Conservation (phyloP, 2,797 vertebrate species). For the Dendrocincla tyrannina region DNA sequence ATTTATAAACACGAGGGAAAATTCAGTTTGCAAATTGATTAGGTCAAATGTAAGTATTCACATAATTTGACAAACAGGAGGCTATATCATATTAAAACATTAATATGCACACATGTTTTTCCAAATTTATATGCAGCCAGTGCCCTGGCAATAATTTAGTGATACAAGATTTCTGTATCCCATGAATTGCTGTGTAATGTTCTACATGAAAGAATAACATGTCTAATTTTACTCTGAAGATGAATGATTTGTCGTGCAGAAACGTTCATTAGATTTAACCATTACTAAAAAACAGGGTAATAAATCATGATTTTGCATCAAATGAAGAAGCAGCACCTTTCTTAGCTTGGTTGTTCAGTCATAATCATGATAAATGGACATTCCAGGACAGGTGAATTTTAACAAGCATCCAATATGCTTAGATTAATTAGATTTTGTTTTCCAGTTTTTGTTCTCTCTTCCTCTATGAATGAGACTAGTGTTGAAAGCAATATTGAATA, state of each 20-base stretch:
- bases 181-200: constrained; percentile 35
- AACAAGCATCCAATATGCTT: constrained; percentile 75
- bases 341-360: constrained; percentile 62
- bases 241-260: constrained; percentile 69
- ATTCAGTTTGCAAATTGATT: not conserved
- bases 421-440: constrained; percentile 79
- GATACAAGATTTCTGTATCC: constrained; percentile 30
- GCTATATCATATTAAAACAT: not conserved
- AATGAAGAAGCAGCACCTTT: constrained; percentile 72
- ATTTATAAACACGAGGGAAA: not conserved
- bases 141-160: constrained; percentile 39
- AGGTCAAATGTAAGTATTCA: not conserved
- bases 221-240: constrained; percentile 67
- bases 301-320: constrained; percentile 77
- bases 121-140: not conserved
- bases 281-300: constrained; percentile 70
- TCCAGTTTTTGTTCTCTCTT: constrained; percentile 20
- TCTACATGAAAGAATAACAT: constrained; percentile 58
- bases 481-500: not conserved
- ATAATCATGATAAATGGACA: constrained; percentile 82
- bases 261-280: constrained; percentile 69
- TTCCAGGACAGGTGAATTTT: constrained; percentile 78
- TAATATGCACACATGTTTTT: not conserved
- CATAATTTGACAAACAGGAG: not conserved
- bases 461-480: constrained; percentile 52